phyloP scores from a whole-genome alignment of 1,140 invertebrate species.

The Diachasmimorpha longicaudata region DNA sequence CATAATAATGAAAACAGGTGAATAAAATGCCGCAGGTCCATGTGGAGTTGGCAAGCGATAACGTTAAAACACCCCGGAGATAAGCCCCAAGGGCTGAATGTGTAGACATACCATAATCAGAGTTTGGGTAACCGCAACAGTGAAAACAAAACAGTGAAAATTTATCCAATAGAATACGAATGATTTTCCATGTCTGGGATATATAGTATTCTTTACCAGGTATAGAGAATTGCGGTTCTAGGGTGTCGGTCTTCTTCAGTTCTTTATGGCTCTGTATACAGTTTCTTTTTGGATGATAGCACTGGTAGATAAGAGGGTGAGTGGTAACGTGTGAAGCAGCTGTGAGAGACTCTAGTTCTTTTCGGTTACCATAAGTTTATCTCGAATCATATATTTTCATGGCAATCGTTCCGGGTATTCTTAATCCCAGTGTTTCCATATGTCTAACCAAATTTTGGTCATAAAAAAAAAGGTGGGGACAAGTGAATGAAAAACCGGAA shows the following conservation, averaged over 20 bases:
- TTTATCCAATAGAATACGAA: background rate
- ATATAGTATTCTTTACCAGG: background rate
- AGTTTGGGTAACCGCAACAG: background rate
- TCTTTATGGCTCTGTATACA: background rate
- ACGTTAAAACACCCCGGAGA: background rate
- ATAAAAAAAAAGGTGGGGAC: background rate
- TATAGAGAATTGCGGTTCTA: background rate
- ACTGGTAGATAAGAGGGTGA: background rate
- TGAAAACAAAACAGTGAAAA: background rate
- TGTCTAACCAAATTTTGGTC: background rate
- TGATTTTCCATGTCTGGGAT: background rate
- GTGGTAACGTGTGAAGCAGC: slow-evolving; percentile 6
- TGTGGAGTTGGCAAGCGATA: background rate
- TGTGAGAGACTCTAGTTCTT: background rate
- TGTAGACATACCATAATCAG: background rate
- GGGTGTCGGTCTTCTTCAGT: background rate
- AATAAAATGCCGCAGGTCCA: background rate
- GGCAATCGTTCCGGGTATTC: slow-evolving; percentile 4
- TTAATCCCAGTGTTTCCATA: background rate
- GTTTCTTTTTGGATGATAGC: slow-evolving; percentile 9
- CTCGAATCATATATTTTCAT: slow-evolving; percentile 9
- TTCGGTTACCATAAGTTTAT: background rate
- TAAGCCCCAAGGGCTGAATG: background rate
- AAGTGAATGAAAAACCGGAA: background rate
- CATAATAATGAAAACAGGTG: background rate